Evolutionary conservation across 2,113 vertebrate genomes (phyloP).

Genomic region (Dendrocopos noguchii): DNA sequence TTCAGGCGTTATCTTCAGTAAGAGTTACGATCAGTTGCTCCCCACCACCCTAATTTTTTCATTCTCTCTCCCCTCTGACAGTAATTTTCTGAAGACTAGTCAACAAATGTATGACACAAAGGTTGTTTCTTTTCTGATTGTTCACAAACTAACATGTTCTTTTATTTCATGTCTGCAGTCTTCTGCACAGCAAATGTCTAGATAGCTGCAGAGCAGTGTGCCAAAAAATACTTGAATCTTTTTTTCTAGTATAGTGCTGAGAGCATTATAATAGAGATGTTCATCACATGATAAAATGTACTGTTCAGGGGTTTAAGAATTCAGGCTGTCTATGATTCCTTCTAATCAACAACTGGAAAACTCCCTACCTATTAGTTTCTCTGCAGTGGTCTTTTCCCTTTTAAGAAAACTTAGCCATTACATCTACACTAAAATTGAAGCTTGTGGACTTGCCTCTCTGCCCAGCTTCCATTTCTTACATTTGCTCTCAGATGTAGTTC

Average conservation of each 20-base stretch:
- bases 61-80: background rate
- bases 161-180: background rate
- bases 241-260: background rate
- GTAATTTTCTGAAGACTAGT: background rate
- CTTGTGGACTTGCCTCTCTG: conserved; percentile 22
- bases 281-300: background rate
- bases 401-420: conserved; percentile 42
- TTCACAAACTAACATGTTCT: background rate
- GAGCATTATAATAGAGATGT: background rate
- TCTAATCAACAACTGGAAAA: background rate
- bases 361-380: conserved; percentile 25
- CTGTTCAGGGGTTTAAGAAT: background rate
- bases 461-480: conserved; percentile 52
- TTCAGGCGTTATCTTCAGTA: background rate
- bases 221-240: background rate
- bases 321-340: background rate
- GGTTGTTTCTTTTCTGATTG: background rate
- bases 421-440: conserved; percentile 37
- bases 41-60: background rate
- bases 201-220: background rate
- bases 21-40: background rate
- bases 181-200: background rate
- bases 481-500: conserved; percentile 52
- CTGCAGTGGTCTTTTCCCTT: conserved; percentile 50
- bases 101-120: background rate